Percentiles rank a stretch among this genome's conserved stretches.
These are phyloP conservation scores for Hedychridium roseum DNA, from an alignment of 2,888 invertebrate genomes.

Conservation along the genomic window DNA sequence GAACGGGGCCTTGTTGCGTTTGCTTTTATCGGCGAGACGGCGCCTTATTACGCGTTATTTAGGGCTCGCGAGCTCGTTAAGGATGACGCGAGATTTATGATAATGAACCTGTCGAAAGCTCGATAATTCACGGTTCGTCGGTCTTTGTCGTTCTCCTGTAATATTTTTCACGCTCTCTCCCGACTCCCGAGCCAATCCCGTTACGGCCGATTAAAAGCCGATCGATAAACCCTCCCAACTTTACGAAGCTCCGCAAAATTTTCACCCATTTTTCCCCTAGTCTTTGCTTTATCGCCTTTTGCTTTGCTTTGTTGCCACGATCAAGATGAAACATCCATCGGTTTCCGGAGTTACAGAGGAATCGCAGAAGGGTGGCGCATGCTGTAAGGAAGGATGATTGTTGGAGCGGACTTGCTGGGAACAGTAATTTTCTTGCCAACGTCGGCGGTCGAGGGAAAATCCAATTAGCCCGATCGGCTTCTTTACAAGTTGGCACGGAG, in stretches of 20 bases:
- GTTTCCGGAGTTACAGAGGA: too few relatives aligned
- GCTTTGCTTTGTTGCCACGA: too few relatives aligned
- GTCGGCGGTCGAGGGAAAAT: slow-evolving; percentile 18
- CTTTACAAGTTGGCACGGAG: not conserved
- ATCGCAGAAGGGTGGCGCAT: not conserved
- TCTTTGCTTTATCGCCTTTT: too few relatives aligned
- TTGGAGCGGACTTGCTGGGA: not conserved
- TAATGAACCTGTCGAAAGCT: slow-evolving; percentile 15
- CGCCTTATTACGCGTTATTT: slow-evolving; percentile 4
- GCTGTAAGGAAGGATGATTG: not conserved
- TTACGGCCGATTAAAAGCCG: too few relatives aligned
- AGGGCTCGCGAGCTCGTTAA: slow-evolving; percentile 4
- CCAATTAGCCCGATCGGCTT: slow-evolving; percentile 35
- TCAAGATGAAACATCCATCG: too few relatives aligned
- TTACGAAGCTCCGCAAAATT: too few relatives aligned
- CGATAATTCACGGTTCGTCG: slow-evolving; percentile 2
- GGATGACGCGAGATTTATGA: slow-evolving; percentile 13
- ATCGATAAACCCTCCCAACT: too few relatives aligned
- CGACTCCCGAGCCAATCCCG: too few relatives aligned
- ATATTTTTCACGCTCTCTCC: too few relatives aligned
- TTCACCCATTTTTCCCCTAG: too few relatives aligned
- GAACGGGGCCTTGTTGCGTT: too few relatives aligned
- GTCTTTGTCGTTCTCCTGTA: too few relatives aligned
- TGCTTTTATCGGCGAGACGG: not conserved
- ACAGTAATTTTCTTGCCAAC: not conserved